Percentiles rank a stretch among this genome's conserved stretches.
Evolutionary conservation across 1,140 invertebrate species (phyloP).

Genomic region (Notospermus geniculatus): DNA sequence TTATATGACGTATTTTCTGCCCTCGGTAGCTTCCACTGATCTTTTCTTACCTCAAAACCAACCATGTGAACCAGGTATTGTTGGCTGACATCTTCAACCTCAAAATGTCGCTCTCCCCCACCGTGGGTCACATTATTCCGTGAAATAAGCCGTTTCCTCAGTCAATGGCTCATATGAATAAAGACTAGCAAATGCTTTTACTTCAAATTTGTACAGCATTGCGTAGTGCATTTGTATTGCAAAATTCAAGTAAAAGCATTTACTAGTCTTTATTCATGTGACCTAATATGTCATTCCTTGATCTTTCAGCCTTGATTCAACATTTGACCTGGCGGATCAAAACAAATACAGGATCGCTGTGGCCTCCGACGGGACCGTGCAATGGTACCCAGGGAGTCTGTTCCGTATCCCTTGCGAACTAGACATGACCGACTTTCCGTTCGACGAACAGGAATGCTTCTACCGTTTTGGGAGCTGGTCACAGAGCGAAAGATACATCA

Average conservation of each 20-base stretch:
- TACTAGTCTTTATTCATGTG: no score
- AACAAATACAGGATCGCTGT: not conserved
- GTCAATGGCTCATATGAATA: no score
- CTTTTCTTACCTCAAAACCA: not conserved
- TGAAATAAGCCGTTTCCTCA: no score
- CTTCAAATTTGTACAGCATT: no score
- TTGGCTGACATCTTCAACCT: not conserved
- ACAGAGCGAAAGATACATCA: not conserved
- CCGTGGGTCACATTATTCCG: no score
- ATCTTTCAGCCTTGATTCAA: not conserved
- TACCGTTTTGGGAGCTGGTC: slow-evolving; percentile 62
- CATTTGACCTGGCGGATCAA: not conserved
- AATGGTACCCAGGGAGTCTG: slow-evolving; percentile 12
- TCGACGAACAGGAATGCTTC: slow-evolving; percentile 66
- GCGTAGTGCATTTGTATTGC: no score
- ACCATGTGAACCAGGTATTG: not conserved
- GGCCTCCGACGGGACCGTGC: not conserved
- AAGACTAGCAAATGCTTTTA: no score
- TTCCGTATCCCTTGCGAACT: slow-evolving; percentile 80
- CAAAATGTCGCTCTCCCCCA: not conserved
- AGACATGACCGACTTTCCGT: slow-evolving; percentile 71
- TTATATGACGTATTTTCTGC: not conserved
- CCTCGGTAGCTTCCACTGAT: not conserved
- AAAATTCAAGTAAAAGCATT: no score
- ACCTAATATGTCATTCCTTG: not conserved